Conservation (phyloP, 2,888 invertebrate genomes). For the Choreutis nemorana region DNA sequence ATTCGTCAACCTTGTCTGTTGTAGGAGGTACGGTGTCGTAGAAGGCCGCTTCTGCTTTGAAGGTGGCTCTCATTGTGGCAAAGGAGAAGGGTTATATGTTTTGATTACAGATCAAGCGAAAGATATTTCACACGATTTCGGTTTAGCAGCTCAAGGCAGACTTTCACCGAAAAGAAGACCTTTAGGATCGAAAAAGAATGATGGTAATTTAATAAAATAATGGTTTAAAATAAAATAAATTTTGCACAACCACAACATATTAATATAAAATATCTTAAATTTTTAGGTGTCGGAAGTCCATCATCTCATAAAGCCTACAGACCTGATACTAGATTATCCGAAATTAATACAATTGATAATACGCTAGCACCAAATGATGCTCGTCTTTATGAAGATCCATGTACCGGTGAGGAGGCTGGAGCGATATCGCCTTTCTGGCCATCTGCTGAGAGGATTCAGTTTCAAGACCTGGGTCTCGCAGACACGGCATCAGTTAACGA, state of each 20-base stretch:
- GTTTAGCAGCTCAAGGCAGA: slow-evolving; percentile 75
- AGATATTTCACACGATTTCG: slow-evolving; percentile 73
- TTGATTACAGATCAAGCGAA: slow-evolving; percentile 79
- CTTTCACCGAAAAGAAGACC: slow-evolving; percentile 66
- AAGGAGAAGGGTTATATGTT: slow-evolving; percentile 82
- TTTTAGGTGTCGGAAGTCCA: slow-evolving; percentile 31
- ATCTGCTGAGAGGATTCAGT: slow-evolving; percentile 57
- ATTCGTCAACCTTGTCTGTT: no score
- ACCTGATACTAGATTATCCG: slow-evolving; percentile 59
- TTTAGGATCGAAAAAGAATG: slow-evolving; percentile 23
- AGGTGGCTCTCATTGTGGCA: slow-evolving; percentile 86
- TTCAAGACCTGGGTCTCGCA: slow-evolving; percentile 53
- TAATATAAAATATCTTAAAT: not conserved
- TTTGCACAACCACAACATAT: no score
- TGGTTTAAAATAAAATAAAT: not conserved
- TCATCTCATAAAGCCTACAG: slow-evolving; percentile 37
- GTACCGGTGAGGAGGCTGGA: slow-evolving; percentile 37
- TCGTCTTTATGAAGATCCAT: slow-evolving; percentile 36
- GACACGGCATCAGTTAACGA: slow-evolving; percentile 41
- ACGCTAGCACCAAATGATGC: slow-evolving; percentile 43
- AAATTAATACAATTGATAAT: slow-evolving; percentile 53
- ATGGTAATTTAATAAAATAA: slow-evolving; percentile 11
- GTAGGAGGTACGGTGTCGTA: slow-evolving; percentile 83
- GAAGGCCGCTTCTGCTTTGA: slow-evolving; percentile 90
- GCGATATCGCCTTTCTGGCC: slow-evolving; percentile 72